Evolutionary conservation across 2,888 invertebrate genomes (phyloP).

Genomic region (Smittia sp.): DNA sequence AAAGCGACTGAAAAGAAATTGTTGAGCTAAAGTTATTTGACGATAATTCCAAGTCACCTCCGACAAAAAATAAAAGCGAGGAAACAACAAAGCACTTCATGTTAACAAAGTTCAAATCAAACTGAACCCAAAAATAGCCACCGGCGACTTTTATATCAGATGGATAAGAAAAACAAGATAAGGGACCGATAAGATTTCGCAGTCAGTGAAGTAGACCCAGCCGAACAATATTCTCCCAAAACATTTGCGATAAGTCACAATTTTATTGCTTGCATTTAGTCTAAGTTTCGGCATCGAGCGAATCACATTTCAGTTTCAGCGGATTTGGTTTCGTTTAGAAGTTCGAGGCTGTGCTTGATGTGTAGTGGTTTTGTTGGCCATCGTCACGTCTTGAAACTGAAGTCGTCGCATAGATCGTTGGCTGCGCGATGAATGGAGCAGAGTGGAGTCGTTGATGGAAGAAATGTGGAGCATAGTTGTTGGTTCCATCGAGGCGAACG

Average conservation of each 20-base stretch:
- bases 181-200: no score
- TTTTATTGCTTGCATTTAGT: no score
- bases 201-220: no score
- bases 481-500: not conserved
- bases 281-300: no score
- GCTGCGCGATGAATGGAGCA: not conserved
- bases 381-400: constrained; percentile 12
- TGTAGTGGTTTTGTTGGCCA: not conserved
- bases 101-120: no score
- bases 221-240: no score
- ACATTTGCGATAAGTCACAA: no score
- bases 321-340: not conserved
- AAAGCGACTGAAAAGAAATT: not conserved
- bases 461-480: not conserved
- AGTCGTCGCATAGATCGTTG: not conserved
- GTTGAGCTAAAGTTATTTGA: not conserved
- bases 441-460: not conserved
- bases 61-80: not conserved
- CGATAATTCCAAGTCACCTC: not conserved
- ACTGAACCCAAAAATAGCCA: no score
- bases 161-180: no score
- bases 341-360: not conserved
- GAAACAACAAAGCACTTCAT: not conserved
- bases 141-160: no score
- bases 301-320: no score